Percentiles rank a stretch among this genome's conserved stretches.
These are phyloP conservation scores for Geococcyx californianus DNA, from an alignment of 2,113 vertebrate genomes.

Conservation along the genomic window DNA sequence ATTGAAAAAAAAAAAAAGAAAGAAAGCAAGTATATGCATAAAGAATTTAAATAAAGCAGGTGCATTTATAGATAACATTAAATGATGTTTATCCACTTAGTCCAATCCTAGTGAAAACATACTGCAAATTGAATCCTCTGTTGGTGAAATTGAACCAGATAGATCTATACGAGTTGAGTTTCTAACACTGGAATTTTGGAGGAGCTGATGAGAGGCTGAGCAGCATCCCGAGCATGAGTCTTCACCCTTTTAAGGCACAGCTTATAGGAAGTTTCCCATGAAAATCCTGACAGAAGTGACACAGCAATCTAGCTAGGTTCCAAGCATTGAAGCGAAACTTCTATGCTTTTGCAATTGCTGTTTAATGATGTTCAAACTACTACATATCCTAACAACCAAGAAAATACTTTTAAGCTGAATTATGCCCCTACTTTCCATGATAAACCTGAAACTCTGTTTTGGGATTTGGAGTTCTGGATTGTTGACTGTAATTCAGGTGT, in stretches of 20 bases:
- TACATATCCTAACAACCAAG: background rate
- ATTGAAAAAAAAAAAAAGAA: fast-evolving
- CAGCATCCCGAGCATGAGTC: background rate
- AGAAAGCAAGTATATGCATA: background rate
- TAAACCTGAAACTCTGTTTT: background rate
- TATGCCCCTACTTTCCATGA: background rate
- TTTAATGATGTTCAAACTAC: background rate
- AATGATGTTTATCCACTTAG: background rate
- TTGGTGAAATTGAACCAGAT: background rate
- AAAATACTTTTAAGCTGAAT: background rate
- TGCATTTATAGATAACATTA: background rate
- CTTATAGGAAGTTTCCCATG: background rate
- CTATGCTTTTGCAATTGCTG: background rate
- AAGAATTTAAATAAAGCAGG: background rate
- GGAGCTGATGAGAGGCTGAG: background rate
- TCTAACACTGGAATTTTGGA: background rate
- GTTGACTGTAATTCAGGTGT: background rate
- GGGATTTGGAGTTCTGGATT: background rate
- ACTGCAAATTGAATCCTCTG: background rate
- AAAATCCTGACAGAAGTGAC: background rate
- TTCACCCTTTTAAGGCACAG: background rate
- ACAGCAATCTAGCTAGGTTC: background rate
- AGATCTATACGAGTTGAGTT: background rate
- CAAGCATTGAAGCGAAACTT: background rate
- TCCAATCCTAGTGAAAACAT: background rate